Conservation (phyloP, 2,797 vertebrate species). For the Lepilemur septentrionalis region DNA sequence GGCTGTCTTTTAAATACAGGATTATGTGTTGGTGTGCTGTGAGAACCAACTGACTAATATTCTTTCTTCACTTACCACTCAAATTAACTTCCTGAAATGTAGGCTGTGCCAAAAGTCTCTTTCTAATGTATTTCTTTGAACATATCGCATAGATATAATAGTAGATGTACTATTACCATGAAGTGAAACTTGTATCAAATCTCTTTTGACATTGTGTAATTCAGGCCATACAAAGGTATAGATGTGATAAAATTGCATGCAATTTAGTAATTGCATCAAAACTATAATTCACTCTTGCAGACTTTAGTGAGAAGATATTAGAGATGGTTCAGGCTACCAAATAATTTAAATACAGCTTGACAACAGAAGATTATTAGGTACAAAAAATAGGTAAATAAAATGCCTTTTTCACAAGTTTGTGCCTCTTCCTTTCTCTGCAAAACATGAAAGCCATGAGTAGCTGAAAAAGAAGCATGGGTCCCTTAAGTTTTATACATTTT, state of each 20-base stretch:
- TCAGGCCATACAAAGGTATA: background rate
- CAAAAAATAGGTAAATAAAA: background rate
- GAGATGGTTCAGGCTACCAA: background rate
- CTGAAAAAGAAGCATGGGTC: background rate
- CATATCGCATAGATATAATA: background rate
- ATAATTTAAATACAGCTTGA: background rate
- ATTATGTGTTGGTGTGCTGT: background rate
- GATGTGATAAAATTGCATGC: conserved; percentile 21
- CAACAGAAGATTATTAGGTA: background rate
- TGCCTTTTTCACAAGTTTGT: background rate
- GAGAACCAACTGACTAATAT: background rate
- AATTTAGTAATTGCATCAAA: background rate
- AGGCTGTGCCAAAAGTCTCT: background rate
- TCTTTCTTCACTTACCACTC: background rate
- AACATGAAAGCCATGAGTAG: background rate
- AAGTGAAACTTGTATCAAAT: background rate
- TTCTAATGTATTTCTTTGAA: background rate
- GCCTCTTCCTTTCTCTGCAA: background rate
- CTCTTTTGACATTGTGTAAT: background rate
- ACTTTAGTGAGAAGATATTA: conserved; percentile 12
- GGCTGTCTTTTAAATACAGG: background rate
- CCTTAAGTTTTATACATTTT: background rate
- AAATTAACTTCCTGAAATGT: background rate
- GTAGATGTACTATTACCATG: background rate
- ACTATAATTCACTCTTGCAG: background rate